Evolutionary conservation across 2,797 vertebrate species (phyloP).

Genomic region (Halcyon smyrnensis): DNA sequence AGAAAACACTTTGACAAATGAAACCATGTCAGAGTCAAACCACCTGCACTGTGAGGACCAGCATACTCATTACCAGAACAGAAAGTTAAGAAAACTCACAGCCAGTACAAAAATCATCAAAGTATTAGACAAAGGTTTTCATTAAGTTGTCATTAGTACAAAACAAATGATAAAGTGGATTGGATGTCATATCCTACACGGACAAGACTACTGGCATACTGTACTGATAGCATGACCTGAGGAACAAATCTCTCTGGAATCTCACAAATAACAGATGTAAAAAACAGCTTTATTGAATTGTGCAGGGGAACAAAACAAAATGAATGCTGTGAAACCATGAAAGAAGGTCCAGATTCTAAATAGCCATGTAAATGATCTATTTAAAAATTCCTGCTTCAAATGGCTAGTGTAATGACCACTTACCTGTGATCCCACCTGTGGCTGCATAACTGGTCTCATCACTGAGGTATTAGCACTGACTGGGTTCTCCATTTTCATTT

Average conservation of each 20-base stretch:
- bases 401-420: not conserved
- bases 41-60: not conserved
- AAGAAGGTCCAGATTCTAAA: not conserved
- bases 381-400: not conserved
- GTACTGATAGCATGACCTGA: not conserved
- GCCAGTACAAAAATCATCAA: not conserved
- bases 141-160: not conserved
- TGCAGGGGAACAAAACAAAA: not conserved
- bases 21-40: not conserved
- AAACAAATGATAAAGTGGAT: not conserved
- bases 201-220: not conserved
- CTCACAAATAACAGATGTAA: not conserved
- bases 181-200: not conserved
- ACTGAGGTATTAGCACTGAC: conserved; percentile 79
- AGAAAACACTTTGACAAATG: conserved; percentile 9
- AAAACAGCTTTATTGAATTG: not conserved
- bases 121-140: not conserved
- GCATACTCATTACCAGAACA: not conserved
- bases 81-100: not conserved
- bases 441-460: conserved; percentile 90
- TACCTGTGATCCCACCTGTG: conserved; percentile 81
- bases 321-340: not conserved
- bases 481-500: conserved; percentile 90
- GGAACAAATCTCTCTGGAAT: not conserved
- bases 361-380: not conserved